Evolutionary conservation across 2,113 vertebrate genomes (phyloP).

Genomic region (Hydrochoerus hydrochaeris): DNA sequence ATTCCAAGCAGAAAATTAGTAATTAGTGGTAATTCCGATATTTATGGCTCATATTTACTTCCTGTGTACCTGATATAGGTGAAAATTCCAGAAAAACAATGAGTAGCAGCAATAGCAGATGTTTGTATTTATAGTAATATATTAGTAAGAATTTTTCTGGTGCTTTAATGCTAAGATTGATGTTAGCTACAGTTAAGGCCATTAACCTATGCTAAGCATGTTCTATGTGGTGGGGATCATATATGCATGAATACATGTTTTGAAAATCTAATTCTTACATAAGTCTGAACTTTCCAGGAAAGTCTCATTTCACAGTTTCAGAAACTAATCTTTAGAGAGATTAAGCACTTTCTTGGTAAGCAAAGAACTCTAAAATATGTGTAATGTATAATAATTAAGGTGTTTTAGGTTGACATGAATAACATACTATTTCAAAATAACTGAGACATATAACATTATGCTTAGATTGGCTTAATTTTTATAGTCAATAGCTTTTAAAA

Average conservation of each 20-base stretch:
- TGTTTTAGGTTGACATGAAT: background rate
- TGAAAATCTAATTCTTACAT: background rate
- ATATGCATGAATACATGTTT: background rate
- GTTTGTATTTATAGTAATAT: slow-evolving; percentile 47
- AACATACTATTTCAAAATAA: slow-evolving; percentile 30
- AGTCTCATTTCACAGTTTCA: background rate
- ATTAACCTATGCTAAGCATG: background rate
- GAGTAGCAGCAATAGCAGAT: background rate
- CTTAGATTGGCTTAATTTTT: slow-evolving; percentile 45
- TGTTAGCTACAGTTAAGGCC: background rate
- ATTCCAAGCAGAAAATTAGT: slow-evolving; percentile 32
- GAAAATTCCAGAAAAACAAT: background rate
- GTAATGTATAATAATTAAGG: background rate
- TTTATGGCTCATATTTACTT: background rate
- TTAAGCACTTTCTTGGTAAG: background rate
- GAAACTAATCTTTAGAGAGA: slow-evolving; percentile 18
- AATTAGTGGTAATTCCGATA: slow-evolving; percentile 48
- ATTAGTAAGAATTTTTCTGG: background rate
- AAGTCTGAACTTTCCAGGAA: background rate
- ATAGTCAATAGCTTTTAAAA: background rate
- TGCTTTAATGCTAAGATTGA: slow-evolving; percentile 12
- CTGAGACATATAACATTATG: background rate
- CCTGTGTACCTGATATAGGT: background rate
- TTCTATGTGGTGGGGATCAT: background rate
- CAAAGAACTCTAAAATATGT: background rate